Evolutionary conservation across 2,113 vertebrate genomes (phyloP).

Genomic region (Oreochromis niloticus): DNA sequence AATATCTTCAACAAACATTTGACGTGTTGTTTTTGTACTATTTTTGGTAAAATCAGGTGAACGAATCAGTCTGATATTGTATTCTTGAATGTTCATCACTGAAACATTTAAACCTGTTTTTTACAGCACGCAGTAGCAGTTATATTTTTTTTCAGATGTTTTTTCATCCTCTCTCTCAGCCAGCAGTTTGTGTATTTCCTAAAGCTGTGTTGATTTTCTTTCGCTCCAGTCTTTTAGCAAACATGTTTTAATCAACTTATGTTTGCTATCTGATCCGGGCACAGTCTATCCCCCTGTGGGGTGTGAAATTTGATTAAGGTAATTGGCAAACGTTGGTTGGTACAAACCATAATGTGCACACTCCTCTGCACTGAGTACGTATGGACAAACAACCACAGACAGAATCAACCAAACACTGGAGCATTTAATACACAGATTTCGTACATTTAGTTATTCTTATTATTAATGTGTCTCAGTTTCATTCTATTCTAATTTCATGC

Average conservation of each 20-base stretch:
- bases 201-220: constrained; percentile 18
- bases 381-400: neutral
- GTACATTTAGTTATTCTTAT: neutral
- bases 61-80: neutral
- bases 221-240: constrained; percentile 25
- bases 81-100: neutral
- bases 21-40: neutral
- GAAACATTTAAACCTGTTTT: neutral
- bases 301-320: constrained; percentile 64
- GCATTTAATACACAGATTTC: neutral
- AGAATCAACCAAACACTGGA: neutral
- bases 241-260: constrained; percentile 60
- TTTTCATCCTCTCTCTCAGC: neutral
- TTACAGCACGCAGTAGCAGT: neutral
- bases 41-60: neutral
- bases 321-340: constrained; percentile 45
- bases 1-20: neutral
- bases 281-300: constrained; percentile 28
- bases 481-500: neutral
- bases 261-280: constrained; percentile 62
- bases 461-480: neutral
- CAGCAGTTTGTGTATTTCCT: neutral
- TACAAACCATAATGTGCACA: constrained; percentile 11
- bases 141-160: neutral
- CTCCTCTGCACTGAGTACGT: neutral